Evolutionary conservation across 2,113 vertebrate genomes (phyloP).

Genomic region (Oreotrochilus melanogaster): DNA sequence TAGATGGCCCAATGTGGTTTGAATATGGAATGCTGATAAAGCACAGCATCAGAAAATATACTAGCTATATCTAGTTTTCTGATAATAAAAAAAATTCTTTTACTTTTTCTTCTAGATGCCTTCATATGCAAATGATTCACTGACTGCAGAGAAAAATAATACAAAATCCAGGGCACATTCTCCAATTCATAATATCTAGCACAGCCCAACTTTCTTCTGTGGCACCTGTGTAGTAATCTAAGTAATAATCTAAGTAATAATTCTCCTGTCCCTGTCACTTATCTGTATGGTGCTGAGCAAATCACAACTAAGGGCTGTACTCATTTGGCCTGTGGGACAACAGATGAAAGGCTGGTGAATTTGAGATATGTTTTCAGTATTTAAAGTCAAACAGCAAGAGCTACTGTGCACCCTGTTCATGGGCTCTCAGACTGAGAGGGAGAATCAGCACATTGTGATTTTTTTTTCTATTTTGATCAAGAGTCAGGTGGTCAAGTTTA

Average conservation of each 20-base stretch:
- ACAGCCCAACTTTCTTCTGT: neutral
- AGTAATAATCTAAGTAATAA: neutral
- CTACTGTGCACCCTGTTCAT: neutral
- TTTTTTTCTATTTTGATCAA: neutral
- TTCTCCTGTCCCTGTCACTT: fast-evolving
- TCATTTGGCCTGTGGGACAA: neutral
- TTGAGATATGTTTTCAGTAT: neutral
- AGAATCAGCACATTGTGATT: neutral
- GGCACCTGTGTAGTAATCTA: neutral
- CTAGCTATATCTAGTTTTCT: fast-evolving
- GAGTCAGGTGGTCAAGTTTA: neutral
- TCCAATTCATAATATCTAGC: neutral
- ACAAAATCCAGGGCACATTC: neutral
- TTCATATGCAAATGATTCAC: neutral
- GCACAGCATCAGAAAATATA: neutral
- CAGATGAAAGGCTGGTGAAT: neutral
- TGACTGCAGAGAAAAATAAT: neutral
- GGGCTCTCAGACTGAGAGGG: neutral
- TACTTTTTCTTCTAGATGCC: neutral
- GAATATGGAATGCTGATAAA: neutral
- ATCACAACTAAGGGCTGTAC: fast-evolving
- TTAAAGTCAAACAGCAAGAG: neutral
- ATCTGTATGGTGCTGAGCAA: neutral
- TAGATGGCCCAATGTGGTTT: no score
- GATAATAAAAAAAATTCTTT: no score